Conservation (phyloP, 2,113 vertebrate species). For the Ancistrus triradiatus region DNA sequence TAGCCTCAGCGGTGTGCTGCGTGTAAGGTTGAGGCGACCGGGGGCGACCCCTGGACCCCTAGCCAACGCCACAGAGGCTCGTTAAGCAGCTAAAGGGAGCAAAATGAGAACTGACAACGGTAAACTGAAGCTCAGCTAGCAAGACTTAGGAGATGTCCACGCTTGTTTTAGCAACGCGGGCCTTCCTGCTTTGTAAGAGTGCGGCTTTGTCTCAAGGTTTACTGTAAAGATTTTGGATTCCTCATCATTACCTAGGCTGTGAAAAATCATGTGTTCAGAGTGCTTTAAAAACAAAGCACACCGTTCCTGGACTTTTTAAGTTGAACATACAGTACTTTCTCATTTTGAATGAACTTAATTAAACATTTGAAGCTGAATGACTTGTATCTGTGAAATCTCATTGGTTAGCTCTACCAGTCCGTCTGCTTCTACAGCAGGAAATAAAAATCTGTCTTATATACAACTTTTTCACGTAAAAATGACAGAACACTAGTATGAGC, state of each 20-base stretch:
- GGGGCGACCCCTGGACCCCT: constrained; percentile 34
- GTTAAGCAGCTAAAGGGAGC: constrained; percentile 30
- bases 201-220: neutral
- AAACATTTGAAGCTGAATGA: no score
- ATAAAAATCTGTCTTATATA: no score
- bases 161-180: neutral
- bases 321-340: no score
- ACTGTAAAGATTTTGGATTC: neutral
- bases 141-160: constrained; percentile 1
- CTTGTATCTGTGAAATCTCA: no score
- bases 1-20: constrained; percentile 13
- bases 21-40: constrained; percentile 22
- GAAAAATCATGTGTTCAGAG: no score
- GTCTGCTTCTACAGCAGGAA: no score
- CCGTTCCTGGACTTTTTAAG: no score
- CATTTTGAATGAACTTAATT: no score
- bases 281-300: no score
- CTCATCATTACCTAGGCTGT: neutral
- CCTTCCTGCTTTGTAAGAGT: neutral
- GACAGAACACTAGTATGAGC: no score
- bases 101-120: constrained; percentile 40
- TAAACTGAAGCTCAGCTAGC: constrained; percentile 20
- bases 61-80: constrained; percentile 27
- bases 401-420: no score
- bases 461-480: no score